Evolutionary conservation across 2,888 invertebrate species (phyloP), one percentile per base, ranked within the genome.

Genomic region (Druceiella hillmani): DNA sequence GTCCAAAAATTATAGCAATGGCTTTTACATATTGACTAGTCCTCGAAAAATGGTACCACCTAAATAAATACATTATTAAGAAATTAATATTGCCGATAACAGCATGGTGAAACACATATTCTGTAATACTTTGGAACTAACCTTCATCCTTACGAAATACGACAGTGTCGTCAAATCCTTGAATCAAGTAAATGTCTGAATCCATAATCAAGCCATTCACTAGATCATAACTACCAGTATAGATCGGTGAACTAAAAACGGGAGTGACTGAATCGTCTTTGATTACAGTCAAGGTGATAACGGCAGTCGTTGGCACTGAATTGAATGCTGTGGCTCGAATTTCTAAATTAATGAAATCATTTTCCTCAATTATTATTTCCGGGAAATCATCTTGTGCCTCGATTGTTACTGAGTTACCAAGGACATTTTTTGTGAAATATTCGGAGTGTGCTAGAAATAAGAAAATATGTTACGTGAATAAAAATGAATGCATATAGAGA

Each of bases 241-340:
- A 66, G 20, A 64, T 42, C 7, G 52, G 44, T 15, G 47, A 50
- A 39, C 56, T 57, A 40, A 66, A 66, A 3, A 56, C 50, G 1
- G 66, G 66, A 1, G 65, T 64, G 2, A 52, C 40, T 11, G 47
- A 52, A 36, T 66, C 66, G 11, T 65, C 56, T 41, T 64, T 64
- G 34, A 65, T 50, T 30, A 66, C 59, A 27, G 61, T 59, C 15
- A 66, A 50, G n/a, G 54, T 55, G 13, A 64, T 56, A 34, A 61
- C 46, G 20, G 61, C 46, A n/a, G n/a, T n/a, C 2, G 49, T 51
- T 4, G 60, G 52, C 3, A 48, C 41, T 43, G 55, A 61, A 25
- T 44, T 44, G 7, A 43, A 51, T 25, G 51, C 55, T 11, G 51
- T 50, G 7, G 59, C 66, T 1, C 50, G 41, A 2, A 66, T 47